Percentiles rank a stretch among this genome's conserved stretches.
phyloP scores from a whole-genome alignment of 2,113 vertebrate genomes.

The Scomber scombrus region DNA sequence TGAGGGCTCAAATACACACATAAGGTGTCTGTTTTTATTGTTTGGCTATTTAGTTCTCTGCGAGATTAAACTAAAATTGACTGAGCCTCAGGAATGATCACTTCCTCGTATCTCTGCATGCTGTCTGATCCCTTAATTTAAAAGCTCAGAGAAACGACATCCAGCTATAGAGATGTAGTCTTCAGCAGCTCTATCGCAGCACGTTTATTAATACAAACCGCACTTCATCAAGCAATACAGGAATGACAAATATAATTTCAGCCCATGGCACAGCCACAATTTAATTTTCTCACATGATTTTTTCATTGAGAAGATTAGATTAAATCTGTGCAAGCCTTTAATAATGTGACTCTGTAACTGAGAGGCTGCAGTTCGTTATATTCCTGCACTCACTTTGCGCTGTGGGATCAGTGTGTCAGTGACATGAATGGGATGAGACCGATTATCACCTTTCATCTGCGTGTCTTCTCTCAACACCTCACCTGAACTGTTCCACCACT shows the following conservation, averaged over 20 bases:
- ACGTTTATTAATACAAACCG: constrained; percentile 32
- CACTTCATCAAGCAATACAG: neutral
- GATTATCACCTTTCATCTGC: neutral
- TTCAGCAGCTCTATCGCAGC: constrained; percentile 21
- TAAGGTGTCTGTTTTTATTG: constrained; percentile 2
- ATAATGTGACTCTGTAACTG: constrained; percentile 37
- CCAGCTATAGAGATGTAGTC: constrained; percentile 4
- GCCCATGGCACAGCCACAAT: constrained; percentile 14
- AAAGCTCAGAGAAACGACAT: constrained; percentile 26
- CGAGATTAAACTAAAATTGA: constrained; percentile 48
- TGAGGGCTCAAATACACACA: constrained; percentile 15
- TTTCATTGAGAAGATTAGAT: constrained; percentile 39
- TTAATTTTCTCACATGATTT: constrained; percentile 50
- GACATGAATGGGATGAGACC: constrained; percentile 22
- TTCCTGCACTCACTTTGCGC: constrained; percentile 28
- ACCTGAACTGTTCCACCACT: neutral
- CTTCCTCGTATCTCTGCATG: constrained; percentile 38
- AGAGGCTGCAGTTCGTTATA: constrained; percentile 24
- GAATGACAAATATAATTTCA: constrained; percentile 33
- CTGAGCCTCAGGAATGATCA: constrained; percentile 27
- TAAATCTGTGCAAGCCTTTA: constrained; percentile 40
- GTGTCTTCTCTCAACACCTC: neutral
- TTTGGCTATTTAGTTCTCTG: neutral
- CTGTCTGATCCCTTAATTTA: constrained; percentile 59
- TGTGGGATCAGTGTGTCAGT: constrained; percentile 41